phyloP scores from a whole-genome alignment of 2,888 invertebrate genomes.

The Acronicta alni region DNA sequence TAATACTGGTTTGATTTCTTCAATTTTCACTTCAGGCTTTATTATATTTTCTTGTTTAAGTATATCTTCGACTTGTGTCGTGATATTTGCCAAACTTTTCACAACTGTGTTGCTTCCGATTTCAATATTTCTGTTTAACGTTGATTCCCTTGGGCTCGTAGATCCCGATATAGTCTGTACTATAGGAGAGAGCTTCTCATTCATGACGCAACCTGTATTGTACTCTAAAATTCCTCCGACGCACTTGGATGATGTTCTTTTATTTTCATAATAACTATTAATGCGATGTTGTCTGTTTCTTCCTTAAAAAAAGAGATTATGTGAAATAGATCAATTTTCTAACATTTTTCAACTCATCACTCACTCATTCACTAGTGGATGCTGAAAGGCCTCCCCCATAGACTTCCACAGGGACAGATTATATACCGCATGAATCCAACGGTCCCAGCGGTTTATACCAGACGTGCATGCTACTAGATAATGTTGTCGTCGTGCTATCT shows the following conservation, averaged over 20 bases:
- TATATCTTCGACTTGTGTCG: constrained; percentile 64
- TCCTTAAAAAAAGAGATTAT: constrained; percentile 60
- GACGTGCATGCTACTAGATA: too few species aligned
- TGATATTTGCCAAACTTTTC: constrained; percentile 55
- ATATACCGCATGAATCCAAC: too few species aligned
- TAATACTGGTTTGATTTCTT: constrained; percentile 23
- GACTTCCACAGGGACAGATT: too few species aligned
- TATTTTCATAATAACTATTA: constrained; percentile 64
- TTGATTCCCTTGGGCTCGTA: constrained; percentile 63
- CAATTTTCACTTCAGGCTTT: constrained; percentile 24
- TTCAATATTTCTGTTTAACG: constrained; percentile 56
- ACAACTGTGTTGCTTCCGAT: constrained; percentile 63
- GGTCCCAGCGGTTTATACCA: too few species aligned
- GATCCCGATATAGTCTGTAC: constrained; percentile 65
- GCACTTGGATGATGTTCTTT: constrained; percentile 75
- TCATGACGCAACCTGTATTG: constrained; percentile 59
- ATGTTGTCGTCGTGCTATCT: too few species aligned
- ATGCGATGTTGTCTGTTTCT: constrained; percentile 51
- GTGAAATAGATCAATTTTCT: constrained; percentile 2
- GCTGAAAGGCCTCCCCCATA: too few species aligned
- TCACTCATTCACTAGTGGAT: too few species aligned
- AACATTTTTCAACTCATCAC: background rate
- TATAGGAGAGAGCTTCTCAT: constrained; percentile 75
- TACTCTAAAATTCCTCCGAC: constrained; percentile 67
- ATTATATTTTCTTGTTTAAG: constrained; percentile 20